Evolutionary conservation across 2,797 vertebrate genomes (phyloP).

Genomic region (Synanceia verrucosa): DNA sequence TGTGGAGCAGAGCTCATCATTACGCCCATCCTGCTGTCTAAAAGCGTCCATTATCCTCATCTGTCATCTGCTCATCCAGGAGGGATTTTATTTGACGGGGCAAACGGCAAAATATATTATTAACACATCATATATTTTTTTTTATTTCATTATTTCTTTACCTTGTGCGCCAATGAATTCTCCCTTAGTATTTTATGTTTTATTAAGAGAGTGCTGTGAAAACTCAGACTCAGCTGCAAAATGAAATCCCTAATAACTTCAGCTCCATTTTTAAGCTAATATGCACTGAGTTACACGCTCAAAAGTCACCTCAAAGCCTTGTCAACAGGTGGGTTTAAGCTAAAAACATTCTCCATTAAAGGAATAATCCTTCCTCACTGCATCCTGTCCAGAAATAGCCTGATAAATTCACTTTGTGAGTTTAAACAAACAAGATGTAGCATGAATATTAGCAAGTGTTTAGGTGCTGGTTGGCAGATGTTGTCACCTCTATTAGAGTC

Average conservation of each 20-base stretch:
- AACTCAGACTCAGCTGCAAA: background rate
- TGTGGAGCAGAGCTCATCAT: constrained; percentile 41
- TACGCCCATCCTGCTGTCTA: constrained; percentile 14
- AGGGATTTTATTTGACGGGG: background rate
- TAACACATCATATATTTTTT: background rate
- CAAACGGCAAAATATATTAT: background rate
- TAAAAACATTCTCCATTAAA: background rate
- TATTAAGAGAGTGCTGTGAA: no score
- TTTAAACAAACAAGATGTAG: background rate
- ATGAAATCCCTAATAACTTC: no score
- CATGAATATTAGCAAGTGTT: no score
- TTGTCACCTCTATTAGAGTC: no score
- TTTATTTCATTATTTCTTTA: no score
- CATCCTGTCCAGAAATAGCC: background rate
- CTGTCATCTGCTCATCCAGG: background rate
- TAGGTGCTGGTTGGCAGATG: no score
- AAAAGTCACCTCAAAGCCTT: background rate
- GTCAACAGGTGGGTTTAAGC: background rate
- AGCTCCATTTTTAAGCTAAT: background rate
- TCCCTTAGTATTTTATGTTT: no score
- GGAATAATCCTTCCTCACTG: no score
- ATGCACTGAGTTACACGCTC: background rate
- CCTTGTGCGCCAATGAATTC: no score
- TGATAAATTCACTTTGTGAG: no score
- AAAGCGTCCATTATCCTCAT: constrained; percentile 42